Percentiles rank a stretch among this genome's conserved stretches.
Evolutionary conservation across 2,797 vertebrate species (phyloP).

Genomic region (Parauchenoglanis ngamensis): DNA sequence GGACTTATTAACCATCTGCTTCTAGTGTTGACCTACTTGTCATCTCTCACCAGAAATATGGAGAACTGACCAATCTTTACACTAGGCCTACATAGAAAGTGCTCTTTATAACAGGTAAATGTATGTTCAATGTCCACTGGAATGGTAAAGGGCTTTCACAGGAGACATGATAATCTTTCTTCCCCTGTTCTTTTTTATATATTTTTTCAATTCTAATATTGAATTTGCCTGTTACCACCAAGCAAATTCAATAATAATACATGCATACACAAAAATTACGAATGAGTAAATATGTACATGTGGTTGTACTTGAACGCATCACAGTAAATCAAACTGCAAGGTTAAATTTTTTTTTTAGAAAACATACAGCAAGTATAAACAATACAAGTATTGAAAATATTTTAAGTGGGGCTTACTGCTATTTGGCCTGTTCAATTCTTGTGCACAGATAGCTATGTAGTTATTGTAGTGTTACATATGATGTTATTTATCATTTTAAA

Average conservation of each 20-base stretch:
- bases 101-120: slow-evolving; percentile 5
- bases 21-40: background rate
- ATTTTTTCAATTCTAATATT: background rate
- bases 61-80: background rate
- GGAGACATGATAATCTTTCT: background rate
- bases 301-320: background rate
- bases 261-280: background rate
- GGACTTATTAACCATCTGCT: background rate
- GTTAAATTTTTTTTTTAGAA: background rate
- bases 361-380: no score
- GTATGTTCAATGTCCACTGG: background rate
- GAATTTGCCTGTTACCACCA: background rate
- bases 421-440: background rate
- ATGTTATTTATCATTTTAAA: background rate
- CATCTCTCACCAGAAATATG: background rate
- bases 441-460: background rate
- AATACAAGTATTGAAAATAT: background rate
- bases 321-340: background rate
- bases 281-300: background rate
- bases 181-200: background rate
- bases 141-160: background rate
- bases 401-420: background rate
- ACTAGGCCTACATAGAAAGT: background rate
- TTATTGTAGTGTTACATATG: background rate
- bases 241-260: background rate